Conservation (phyloP, 2,888 invertebrate species). For the Ferrisia virgata region DNA sequence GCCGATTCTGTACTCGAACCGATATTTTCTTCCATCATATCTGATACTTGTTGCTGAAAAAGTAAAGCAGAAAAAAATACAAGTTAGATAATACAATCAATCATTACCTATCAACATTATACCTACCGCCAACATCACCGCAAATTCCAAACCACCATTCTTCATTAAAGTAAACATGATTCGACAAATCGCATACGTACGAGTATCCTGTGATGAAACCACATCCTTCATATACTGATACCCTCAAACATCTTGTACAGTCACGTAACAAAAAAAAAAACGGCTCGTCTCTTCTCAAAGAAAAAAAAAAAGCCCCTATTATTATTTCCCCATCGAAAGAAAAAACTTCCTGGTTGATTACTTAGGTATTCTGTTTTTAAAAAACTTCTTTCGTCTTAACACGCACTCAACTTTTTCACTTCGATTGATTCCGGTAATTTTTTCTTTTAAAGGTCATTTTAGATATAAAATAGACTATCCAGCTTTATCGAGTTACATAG, state of each 20-base stretch:
- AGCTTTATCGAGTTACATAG: neutral
- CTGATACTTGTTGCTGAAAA: slow-evolving; percentile 45
- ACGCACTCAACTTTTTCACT: neutral
- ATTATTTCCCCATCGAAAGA: neutral
- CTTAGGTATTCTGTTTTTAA: neutral
- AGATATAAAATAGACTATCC: neutral
- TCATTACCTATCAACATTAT: neutral
- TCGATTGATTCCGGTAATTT: neutral
- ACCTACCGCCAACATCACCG: neutral
- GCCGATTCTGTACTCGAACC: slow-evolving; percentile 40
- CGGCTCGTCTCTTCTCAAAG: neutral
- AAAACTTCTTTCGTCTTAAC: neutral
- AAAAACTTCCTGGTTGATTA: neutral
- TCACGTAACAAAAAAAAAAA: neutral
- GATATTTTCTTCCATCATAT: slow-evolving; percentile 46
- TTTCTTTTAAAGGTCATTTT: neutral
- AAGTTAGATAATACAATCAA: neutral
- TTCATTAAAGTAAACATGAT: neutral
- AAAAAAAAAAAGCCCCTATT: neutral
- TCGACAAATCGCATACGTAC: neutral
- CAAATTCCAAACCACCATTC: neutral
- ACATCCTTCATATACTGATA: neutral
- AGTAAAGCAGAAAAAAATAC: neutral
- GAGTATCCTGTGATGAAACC: neutral
- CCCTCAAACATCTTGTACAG: neutral